Conservation (phyloP, 1,140 invertebrate genomes). For the Cyclina sinensis region DNA sequence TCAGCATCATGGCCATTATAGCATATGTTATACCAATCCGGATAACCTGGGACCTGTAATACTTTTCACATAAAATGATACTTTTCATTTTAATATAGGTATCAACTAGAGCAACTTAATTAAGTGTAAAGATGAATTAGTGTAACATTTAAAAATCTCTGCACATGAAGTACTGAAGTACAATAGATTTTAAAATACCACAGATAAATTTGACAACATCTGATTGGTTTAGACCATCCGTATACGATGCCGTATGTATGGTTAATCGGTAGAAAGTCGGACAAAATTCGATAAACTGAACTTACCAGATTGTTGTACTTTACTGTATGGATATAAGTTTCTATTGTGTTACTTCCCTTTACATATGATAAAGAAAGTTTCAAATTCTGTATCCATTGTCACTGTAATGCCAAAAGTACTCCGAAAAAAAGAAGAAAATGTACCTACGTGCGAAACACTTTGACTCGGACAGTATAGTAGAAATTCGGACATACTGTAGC, state of each 20-base stretch:
- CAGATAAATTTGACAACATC: no score
- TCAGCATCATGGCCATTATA: not conserved
- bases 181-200: no score
- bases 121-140: not conserved
- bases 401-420: not conserved
- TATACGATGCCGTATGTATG: no score
- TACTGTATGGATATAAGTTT: no score
- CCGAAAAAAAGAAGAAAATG: no score
- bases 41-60: not conserved
- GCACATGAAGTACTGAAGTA: not conserved
- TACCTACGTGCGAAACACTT: no score
- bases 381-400: not conserved
- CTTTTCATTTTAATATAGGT: not conserved
- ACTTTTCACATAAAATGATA: not conserved
- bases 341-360: no score
- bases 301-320: no score
- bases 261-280: no score
- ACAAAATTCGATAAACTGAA: no score
- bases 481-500: conserved; percentile 27
- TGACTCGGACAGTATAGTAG: conserved; percentile 17
- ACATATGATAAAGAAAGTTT: no score
- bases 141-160: not conserved
- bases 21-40: not conserved
- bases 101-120: not conserved
- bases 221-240: no score